Percentiles rank a stretch among this genome's conserved stretches.
Conservation (phyloP, 2,113 vertebrate genomes). For the Varanus salvator region DNA sequence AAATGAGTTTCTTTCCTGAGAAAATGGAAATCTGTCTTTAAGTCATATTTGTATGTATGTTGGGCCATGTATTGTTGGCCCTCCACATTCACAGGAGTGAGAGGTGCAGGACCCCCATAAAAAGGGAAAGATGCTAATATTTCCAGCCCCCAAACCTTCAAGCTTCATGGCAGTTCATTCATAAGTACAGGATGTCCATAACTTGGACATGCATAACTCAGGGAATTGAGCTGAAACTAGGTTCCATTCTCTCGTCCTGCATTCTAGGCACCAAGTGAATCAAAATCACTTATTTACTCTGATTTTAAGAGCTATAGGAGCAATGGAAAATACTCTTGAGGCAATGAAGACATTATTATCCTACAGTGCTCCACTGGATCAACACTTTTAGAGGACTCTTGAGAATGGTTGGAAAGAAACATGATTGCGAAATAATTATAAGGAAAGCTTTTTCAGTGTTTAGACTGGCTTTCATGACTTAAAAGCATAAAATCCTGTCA, state of each 20-base stretch:
- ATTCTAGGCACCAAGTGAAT: conserved; percentile 16
- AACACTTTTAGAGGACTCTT: conserved; percentile 29
- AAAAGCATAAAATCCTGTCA: neutral
- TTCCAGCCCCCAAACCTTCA: too few species aligned
- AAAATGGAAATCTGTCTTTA: too few species aligned
- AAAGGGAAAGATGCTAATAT: too few species aligned
- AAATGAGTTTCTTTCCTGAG: too few species aligned
- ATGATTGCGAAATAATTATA: neutral
- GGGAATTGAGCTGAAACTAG: too few species aligned
- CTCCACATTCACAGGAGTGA: too few species aligned
- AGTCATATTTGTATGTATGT: too few species aligned
- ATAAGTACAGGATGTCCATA: too few species aligned
- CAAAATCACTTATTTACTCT: conserved; percentile 36
- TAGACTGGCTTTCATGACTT: neutral
- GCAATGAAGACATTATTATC: conserved; percentile 21
- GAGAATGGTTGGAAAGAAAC: conserved; percentile 10
- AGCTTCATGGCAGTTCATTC: too few species aligned
- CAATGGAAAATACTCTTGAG: conserved; percentile 43
- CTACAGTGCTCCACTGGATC: conserved; percentile 1
- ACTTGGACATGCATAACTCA: too few species aligned
- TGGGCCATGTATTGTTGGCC: too few species aligned
- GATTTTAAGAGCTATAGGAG: conserved; percentile 36
- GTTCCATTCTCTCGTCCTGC: neutral
- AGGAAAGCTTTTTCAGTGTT: neutral
- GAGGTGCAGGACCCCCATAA: too few species aligned